phyloP scores from a whole-genome alignment of 2,888 invertebrate species.

The Ischnura elegans region DNA sequence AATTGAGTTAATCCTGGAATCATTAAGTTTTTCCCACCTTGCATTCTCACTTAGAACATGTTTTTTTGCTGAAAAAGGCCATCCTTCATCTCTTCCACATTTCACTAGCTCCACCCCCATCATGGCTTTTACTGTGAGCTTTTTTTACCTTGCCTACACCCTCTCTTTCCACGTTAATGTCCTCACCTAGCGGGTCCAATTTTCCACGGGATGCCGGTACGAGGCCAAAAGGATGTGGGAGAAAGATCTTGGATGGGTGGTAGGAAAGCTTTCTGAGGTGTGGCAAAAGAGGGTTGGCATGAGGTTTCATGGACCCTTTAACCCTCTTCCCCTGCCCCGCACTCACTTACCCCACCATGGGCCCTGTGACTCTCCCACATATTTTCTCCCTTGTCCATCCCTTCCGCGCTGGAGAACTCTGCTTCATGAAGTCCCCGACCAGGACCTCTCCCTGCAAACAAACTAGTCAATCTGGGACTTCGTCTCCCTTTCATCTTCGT shows the following conservation, averaged over 20 bases:
- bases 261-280: background rate
- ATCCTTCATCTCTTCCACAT: background rate
- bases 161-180: background rate
- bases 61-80: too few relatives aligned
- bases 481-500: background rate
- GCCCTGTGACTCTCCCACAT: background rate
- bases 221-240: background rate
- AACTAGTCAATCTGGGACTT: background rate
- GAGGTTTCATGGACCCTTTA: background rate
- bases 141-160: background rate
- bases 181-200: background rate
- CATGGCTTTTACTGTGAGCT: too few relatives aligned
- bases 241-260: background rate
- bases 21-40: too few relatives aligned
- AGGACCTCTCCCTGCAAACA: background rate
- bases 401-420: background rate
- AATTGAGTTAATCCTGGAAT: too few relatives aligned
- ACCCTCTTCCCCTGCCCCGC: background rate
- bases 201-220: background rate
- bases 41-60: too few relatives aligned
- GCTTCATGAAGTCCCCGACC: background rate
- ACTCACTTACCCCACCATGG: background rate
- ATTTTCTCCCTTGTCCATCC: background rate
- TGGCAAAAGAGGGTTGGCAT: background rate
- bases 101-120: background rate